Evolutionary conservation across 2,113 vertebrate species (phyloP).

Genomic region (Tonatia bakeri): DNA sequence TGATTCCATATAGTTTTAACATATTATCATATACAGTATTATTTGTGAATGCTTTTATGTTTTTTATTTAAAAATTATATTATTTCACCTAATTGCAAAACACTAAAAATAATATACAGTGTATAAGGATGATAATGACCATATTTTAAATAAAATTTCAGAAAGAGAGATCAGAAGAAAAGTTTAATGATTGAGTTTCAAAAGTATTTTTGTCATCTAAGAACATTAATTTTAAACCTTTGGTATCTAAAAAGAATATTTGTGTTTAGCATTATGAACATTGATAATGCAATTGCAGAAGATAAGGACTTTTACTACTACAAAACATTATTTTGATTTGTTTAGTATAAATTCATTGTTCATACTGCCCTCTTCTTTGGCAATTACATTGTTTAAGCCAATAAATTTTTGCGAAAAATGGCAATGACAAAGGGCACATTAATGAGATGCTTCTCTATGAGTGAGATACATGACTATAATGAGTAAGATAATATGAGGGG

Average conservation of each 20-base stretch:
- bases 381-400: background rate
- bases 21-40: background rate
- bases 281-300: background rate
- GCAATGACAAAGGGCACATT: background rate
- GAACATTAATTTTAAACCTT: background rate
- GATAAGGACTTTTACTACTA: background rate
- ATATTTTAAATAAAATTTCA: slow-evolving; percentile 51
- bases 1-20: slow-evolving; percentile 29
- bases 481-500: slow-evolving; percentile 12
- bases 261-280: background rate
- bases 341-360: background rate
- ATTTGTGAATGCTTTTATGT: slow-evolving; percentile 21
- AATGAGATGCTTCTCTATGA: background rate
- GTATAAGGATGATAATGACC: background rate
- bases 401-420: background rate
- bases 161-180: slow-evolving; percentile 3
- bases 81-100: slow-evolving; percentile 40
- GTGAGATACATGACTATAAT: background rate
- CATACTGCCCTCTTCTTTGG: background rate
- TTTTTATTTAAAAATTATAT: slow-evolving; percentile 47
- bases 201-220: background rate
- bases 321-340: background rate
- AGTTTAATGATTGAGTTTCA: slow-evolving; percentile 11
- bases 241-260: background rate
- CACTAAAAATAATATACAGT: background rate